Evolutionary conservation across 2,888 invertebrate genomes (phyloP).

Genomic region (Callyntrura guangdongensis): DNA sequence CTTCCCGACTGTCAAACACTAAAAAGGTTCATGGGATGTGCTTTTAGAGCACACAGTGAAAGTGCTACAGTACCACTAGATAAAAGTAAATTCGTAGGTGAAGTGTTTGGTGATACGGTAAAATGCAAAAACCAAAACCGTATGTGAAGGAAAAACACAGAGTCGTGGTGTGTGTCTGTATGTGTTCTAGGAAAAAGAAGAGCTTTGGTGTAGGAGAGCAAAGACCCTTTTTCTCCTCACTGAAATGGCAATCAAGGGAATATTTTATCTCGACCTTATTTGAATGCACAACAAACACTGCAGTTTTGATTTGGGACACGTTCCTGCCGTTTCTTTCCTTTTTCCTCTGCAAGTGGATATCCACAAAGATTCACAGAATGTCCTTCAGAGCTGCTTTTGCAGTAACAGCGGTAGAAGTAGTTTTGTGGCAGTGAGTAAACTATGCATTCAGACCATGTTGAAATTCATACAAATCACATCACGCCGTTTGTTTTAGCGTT

Average conservation of each 20-base stretch:
- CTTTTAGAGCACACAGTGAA: neutral
- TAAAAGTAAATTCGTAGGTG: neutral
- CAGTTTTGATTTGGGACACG: constrained; percentile 81
- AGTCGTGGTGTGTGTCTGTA: no score
- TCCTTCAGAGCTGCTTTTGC: neutral
- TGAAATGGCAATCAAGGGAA: constrained; percentile 81
- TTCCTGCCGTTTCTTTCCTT: constrained; percentile 57
- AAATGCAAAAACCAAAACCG: neutral
- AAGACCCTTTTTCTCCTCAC: constrained; percentile 49
- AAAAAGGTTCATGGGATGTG: neutral
- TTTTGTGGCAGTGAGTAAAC: neutral
- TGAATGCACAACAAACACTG: constrained; percentile 81
- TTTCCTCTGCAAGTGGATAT: neutral
- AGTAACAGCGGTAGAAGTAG: neutral
- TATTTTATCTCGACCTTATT: constrained; percentile 81
- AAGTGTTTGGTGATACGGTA: neutral
- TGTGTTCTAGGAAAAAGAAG: neutral
- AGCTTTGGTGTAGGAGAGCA: constrained; percentile 14
- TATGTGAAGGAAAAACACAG: neutral
- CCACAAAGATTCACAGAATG: neutral
- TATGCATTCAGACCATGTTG: constrained; percentile 13
- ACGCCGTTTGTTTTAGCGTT: neutral
- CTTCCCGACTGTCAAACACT: neutral
- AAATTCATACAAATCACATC: constrained; percentile 53
- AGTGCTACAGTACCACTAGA: neutral